phyloP scores from a whole-genome alignment of 2,888 invertebrate genomes.

The Prosopocoilus inquinatus region DNA sequence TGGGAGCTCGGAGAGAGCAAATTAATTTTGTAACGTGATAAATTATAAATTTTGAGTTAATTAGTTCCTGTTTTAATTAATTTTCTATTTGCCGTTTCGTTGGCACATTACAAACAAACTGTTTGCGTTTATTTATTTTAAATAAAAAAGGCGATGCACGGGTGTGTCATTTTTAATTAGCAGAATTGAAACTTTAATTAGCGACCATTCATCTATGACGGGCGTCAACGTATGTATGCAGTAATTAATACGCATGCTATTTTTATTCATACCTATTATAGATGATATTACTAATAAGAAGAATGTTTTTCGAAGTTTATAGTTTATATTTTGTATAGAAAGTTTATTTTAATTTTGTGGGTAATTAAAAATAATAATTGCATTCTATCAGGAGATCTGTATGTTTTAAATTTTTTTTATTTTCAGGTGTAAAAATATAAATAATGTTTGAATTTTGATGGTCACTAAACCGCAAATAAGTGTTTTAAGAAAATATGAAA shows the following conservation, averaged over 20 bases:
- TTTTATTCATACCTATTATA: neutral
- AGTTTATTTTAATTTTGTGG: neutral
- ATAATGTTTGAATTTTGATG: neutral
- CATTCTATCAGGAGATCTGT: neutral
- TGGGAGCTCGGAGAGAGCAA: neutral
- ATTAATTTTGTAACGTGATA: constrained; percentile 25
- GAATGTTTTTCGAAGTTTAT: too few relatives aligned
- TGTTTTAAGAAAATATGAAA: constrained; percentile 1
- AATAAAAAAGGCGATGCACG: constrained; percentile 1
- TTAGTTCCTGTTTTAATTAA: constrained; percentile 38
- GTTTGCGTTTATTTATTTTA: constrained; percentile 1
- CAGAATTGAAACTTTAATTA: constrained; percentile 6
- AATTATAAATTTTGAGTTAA: constrained; percentile 35
- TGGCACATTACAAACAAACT: constrained; percentile 8
- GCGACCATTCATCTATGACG: neutral
- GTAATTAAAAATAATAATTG: too few relatives aligned
- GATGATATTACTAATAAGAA: too few relatives aligned
- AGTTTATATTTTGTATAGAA: too few relatives aligned
- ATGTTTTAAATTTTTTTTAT: too few relatives aligned
- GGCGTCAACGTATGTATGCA: constrained; percentile 2
- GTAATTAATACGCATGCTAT: neutral
- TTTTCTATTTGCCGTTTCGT: constrained; percentile 31
- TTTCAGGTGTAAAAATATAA: too few relatives aligned
- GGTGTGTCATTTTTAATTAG: constrained; percentile 12
- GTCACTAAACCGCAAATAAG: neutral